Base-by-base conservation (phyloP, 2,113 vertebrate species). In the Zosterops lateralis region DNA sequence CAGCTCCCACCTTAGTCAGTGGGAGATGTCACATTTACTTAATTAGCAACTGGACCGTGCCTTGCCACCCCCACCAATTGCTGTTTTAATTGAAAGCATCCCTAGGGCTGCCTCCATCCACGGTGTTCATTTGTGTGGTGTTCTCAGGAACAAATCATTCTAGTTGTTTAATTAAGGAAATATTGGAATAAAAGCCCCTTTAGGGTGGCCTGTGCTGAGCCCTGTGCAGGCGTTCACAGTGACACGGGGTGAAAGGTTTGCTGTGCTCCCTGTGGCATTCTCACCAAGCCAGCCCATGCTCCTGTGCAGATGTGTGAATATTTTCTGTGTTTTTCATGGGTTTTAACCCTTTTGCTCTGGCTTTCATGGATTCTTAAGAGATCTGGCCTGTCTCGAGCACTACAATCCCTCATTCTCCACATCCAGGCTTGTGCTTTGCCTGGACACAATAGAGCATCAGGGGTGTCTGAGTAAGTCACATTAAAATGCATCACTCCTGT, bases 81-180 rank as follows among this genome's bases (percentile, higher is more conserved):
- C 80, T 89, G 36, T 19, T 89, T 62, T 87, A 92, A 94, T 76
- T 90, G 87, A 91, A 87, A 91, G 42, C 50, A 61, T 94, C 77
- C 73, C 77, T 34, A 56, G 91, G 92, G 93, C 65, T 71, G 61
- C 80, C 51, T 56, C 62, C 54, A 53, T 82, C 71, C 48, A 12
- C 5, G 5, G 15, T 6, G 3, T 20, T 87, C 80, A 56, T 87
- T 87, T 61, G 57, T 45, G 78, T 34, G 54, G 5, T 26, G 9
- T 65, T 87, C 77, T 61, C 7, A 1, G 64, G 65, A 82, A 72
- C 57, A 89, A 87, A 84, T 71, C 29, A 14, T 65, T 68, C 31
- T 4, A 13, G 61, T 62, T 76, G 57, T 61, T 91, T 78, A 82
- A 78, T 71, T 93, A 72, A 84, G 70, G 77, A 14, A 48, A 61